Evolutionary conservation across 2,888 invertebrate species (phyloP).

Genomic region (Aleiodes leptofemur): DNA sequence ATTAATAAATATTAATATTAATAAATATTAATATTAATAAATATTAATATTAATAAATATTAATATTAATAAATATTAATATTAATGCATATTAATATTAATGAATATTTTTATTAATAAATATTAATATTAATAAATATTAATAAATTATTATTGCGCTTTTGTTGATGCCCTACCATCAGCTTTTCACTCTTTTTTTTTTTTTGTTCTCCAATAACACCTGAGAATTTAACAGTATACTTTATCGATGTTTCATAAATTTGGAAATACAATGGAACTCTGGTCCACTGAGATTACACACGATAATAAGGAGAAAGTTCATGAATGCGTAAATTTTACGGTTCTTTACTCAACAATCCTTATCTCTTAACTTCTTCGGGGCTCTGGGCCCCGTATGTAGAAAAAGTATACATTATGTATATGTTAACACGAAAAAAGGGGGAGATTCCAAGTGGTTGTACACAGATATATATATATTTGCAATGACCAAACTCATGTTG

Average conservation of each 20-base stretch:
- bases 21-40: too few species aligned
- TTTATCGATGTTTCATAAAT: constrained; percentile 15
- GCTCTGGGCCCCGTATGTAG: constrained; percentile 32
- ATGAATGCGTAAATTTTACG: constrained; percentile 59
- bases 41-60: too few species aligned
- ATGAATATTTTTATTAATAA: too few species aligned
- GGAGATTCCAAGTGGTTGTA: constrained; percentile 27
- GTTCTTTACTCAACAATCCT: constrained; percentile 50
- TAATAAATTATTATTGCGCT: too few species aligned
- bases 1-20: too few species aligned
- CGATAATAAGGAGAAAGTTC: constrained; percentile 66
- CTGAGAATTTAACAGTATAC: background rate
- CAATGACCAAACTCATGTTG: constrained; percentile 37
- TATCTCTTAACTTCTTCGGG: constrained; percentile 48
- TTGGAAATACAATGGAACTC: constrained; percentile 8
- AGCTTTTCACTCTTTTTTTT: too few species aligned
- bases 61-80: too few species aligned
- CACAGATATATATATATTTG: background rate
- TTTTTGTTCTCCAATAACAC: background rate
- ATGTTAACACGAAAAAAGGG: background rate
- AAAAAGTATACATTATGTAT: constrained; percentile 43
- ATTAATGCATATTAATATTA: too few species aligned
- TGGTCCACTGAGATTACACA: constrained; percentile 39
- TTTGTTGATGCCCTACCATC: too few species aligned
- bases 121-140: too few species aligned